A percentile compares a stretch with the other conserved stretches of the same genome.
These are phyloP conservation scores for Stenotaenia linearis DNA, from an alignment of 2,888 invertebrate genomes.

Conservation along the genomic window DNA sequence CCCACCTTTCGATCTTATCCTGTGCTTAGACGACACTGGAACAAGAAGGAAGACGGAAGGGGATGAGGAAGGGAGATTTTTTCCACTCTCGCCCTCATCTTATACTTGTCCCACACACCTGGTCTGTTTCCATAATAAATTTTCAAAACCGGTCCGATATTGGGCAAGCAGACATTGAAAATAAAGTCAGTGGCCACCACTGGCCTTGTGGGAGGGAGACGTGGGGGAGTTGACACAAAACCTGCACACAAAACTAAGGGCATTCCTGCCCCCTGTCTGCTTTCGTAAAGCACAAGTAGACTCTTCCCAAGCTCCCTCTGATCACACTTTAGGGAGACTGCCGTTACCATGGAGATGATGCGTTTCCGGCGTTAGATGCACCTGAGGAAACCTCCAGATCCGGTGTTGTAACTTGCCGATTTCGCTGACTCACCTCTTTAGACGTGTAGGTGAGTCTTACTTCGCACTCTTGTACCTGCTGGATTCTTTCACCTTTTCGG, in stretches of 20 bases:
- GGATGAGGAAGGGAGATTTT: not conserved
- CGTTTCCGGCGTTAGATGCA: not conserved
- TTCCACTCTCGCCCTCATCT: not conserved
- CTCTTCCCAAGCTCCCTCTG: not conserved
- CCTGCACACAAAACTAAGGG: not conserved
- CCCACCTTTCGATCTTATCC: not conserved
- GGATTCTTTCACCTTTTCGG: not conserved
- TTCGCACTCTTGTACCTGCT: not conserved
- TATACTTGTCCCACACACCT: not conserved
- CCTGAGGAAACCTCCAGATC: not conserved
- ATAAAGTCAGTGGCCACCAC: not conserved
- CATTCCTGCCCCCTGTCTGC: not conserved
- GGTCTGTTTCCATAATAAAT: not conserved
- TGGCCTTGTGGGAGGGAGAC: not conserved
- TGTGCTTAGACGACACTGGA: not conserved
- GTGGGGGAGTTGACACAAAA: not conserved
- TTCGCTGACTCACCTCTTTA: not conserved
- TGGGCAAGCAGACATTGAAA: not conserved
- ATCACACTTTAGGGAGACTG: not conserved
- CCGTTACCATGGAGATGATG: not conserved
- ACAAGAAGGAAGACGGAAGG: not conserved
- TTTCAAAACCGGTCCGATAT: not conserved
- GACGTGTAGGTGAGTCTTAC: not conserved
- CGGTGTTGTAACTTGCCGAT: not conserved
- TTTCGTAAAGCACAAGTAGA: not conserved